phyloP scores from a whole-genome alignment of 2,888 invertebrate species.

The Crocallis elinguaria region DNA sequence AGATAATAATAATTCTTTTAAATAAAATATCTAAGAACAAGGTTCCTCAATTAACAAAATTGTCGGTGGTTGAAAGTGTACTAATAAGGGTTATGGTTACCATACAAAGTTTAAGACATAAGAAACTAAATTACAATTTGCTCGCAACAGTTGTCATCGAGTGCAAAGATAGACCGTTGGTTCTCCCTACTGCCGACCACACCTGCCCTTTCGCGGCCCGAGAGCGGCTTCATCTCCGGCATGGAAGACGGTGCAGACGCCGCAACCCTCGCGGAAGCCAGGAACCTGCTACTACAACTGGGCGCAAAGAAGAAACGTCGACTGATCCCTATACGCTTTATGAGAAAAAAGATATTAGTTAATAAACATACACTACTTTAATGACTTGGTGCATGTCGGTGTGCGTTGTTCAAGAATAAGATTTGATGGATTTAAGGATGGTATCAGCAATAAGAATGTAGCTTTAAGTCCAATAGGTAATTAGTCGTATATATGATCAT shows the following conservation, averaged over 20 bases:
- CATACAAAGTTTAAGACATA: not conserved
- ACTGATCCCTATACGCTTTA: constrained; percentile 87
- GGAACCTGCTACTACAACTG: constrained; percentile 87
- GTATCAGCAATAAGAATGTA: not conserved
- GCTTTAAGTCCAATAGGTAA: not conserved
- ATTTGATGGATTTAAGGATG: not conserved
- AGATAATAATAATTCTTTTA: too few relatives aligned
- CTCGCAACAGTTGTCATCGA: constrained; percentile 87
- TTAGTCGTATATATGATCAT: not conserved
- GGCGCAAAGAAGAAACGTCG: constrained; percentile 89
- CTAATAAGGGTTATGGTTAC: constrained; percentile 3
- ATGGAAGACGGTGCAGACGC: constrained; percentile 85
- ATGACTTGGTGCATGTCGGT: constrained; percentile 13
- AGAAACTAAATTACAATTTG: constrained; percentile 5
- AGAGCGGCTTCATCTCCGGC: constrained; percentile 91
- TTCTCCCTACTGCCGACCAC: constrained; percentile 88
- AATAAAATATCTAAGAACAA: too few relatives aligned
- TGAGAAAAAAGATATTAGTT: constrained; percentile 89
- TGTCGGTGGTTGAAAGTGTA: too few relatives aligned
- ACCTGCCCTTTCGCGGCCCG: constrained; percentile 88
- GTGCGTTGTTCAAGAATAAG: constrained; percentile 48
- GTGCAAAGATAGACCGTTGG: constrained; percentile 92
- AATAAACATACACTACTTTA: constrained; percentile 73
- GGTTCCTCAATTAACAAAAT: too few relatives aligned
- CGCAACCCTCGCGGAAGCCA: constrained; percentile 87